Base-by-base conservation (phyloP, 1,140 invertebrate genomes). In the Steinernema feltiae region DNA sequence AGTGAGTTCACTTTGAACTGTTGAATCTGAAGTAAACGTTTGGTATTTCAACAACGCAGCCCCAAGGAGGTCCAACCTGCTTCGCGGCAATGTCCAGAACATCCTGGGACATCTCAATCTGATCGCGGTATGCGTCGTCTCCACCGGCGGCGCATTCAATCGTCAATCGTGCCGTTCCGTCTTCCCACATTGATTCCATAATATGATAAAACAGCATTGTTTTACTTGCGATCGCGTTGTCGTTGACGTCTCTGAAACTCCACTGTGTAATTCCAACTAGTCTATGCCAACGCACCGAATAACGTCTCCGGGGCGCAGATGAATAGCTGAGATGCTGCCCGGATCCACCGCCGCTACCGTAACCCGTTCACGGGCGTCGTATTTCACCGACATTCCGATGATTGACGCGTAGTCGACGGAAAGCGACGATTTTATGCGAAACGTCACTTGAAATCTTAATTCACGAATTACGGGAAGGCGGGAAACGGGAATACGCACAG, bases 191-290 rank as follows among this genome's bases (percentile, higher is more conserved):
- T n/a, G 73, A 48, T 30, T 30, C 32, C 73, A 74, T 48, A n/a
- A 74, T 74, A 48, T 74, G 35, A 48, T 15, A 72, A n/a, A 30
- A 48, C 30, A 74, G 48, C 73, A 74, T 74, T 27, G 73, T 74
- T 27, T 74, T 74, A 30, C 73, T 74, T 29, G 73, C 73, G 30
- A 74, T 69, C 1, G 21, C 15, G 30, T 71, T 71, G 24, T 41
- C 73, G 48, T 74, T 74, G 24, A 74, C 73, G n/a, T 74, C 73
- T 27, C 53, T 63, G 24, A 27, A 63, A 63, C 7, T 7, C 7
- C 24, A 12, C 24, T 17, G 15, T 3, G 24, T 63, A 12, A 63
- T 27, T 7, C 24, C 53, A 27, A 27, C 15, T 7, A 63, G 53
- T 17, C 24, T 27, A 15, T 63, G 15, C 12, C 3, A 63, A 3